Evolutionary conservation across 1,140 invertebrate species (phyloP).

Genomic region (Bombus impatiens): DNA sequence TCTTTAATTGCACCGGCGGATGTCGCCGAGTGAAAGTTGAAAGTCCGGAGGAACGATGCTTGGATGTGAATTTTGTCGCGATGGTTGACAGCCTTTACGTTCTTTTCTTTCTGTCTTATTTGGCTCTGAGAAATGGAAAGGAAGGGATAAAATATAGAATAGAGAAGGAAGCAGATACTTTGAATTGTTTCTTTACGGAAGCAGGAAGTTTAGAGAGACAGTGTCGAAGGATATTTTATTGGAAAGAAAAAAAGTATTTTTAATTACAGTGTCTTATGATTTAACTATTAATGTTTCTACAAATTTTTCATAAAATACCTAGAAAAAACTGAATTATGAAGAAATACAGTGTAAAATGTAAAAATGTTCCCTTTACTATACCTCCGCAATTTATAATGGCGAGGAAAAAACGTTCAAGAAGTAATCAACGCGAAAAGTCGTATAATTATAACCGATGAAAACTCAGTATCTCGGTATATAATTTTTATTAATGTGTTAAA

Average conservation of each 20-base stretch:
- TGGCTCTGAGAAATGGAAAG: background rate
- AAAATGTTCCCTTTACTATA: too few relatives aligned
- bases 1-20: slow-evolving; percentile 20
- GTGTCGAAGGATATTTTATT: background rate
- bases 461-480: too few relatives aligned
- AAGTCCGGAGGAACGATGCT: background rate
- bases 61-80: background rate
- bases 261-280: background rate
- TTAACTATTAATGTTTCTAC: background rate
- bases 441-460: too few relatives aligned
- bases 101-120: background rate
- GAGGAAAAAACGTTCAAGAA: too few relatives aligned
- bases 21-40: background rate
- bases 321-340: too few relatives aligned
- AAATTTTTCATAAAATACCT: too few relatives aligned
- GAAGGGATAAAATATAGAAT: too few relatives aligned
- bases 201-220: background rate
- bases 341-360: too few relatives aligned
- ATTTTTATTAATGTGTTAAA: too few relatives aligned
- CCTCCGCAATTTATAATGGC: too few relatives aligned
- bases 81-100: background rate
- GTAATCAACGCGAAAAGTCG: too few relatives aligned
- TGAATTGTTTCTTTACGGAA: background rate
- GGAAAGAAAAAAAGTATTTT: background rate
- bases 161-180: background rate